These are phyloP conservation scores for Amphipoea lucens DNA, from an alignment of 2,888 invertebrate species.

Conservation along the genomic window DNA sequence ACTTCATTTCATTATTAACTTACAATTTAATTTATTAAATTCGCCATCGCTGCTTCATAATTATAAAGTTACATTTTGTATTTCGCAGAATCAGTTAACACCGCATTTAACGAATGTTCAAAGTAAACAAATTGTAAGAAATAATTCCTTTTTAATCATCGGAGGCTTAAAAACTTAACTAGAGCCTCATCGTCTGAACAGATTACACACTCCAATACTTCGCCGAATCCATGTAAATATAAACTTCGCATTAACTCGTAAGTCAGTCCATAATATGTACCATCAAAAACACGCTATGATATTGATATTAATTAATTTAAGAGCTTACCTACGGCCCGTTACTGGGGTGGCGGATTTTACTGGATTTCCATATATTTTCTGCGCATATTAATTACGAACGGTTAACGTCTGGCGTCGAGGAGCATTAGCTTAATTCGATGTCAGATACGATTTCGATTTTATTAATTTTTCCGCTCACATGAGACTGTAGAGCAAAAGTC, in stretches of 20 bases:
- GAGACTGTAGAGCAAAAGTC: constrained; percentile 52
- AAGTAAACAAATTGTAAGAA: not conserved
- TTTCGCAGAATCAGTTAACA: not conserved
- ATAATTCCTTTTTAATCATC: constrained; percentile 15
- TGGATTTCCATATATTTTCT: constrained; percentile 80
- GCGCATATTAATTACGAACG: constrained; percentile 82
- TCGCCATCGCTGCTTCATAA: not conserved
- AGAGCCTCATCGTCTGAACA: not conserved
- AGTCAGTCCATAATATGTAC: constrained; percentile 42
- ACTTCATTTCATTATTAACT: not conserved
- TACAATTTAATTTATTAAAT: not conserved
- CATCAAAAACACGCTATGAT: constrained; percentile 51
- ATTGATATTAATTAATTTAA: constrained; percentile 71
- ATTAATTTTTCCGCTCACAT: constrained; percentile 81
- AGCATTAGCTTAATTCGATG: constrained; percentile 87
- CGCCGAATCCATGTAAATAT: constrained; percentile 5
- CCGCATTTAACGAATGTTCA: not conserved
- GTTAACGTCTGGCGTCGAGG: constrained; percentile 76
- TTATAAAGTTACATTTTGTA: not conserved
- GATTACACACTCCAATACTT: constrained; percentile 13
- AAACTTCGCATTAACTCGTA: constrained; percentile 32
- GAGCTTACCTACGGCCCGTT: constrained; percentile 63
- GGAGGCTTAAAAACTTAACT: constrained; percentile 12
- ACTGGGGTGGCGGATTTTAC: constrained; percentile 61
- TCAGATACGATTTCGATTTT: constrained; percentile 81